Evolutionary conservation across 2,113 vertebrate genomes (phyloP).

Genomic region (Anarrhichthys ocellatus): DNA sequence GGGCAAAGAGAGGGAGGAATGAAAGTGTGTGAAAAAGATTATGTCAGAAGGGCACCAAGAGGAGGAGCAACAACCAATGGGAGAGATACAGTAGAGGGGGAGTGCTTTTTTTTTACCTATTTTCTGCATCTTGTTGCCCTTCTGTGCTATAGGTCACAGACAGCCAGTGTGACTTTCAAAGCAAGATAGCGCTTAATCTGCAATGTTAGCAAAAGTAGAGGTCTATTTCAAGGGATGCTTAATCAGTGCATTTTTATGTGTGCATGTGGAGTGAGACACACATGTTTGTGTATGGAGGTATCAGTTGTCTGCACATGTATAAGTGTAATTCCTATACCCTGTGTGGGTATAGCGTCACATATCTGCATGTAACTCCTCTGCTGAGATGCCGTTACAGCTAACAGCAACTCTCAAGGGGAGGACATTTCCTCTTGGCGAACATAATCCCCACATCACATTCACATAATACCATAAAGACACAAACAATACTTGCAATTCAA

Average conservation of each 20-base stretch:
- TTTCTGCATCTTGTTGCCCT: slow-evolving; percentile 31
- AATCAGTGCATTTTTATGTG: not conserved
- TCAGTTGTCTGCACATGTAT: slow-evolving; percentile 41
- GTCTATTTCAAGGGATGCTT: slow-evolving; percentile 35
- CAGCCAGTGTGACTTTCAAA: slow-evolving; percentile 52
- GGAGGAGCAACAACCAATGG: slow-evolving; percentile 33
- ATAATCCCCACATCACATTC: slow-evolving; percentile 48
- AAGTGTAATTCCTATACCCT: slow-evolving; percentile 36
- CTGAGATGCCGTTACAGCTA: slow-evolving; percentile 39
- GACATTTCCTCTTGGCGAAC: slow-evolving; percentile 31
- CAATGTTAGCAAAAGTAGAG: slow-evolving; percentile 50
- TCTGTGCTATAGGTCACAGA: slow-evolving; percentile 50
- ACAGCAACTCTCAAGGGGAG: slow-evolving; percentile 12
- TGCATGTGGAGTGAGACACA: not conserved
- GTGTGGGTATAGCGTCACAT: slow-evolving; percentile 28
- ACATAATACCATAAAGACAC: slow-evolving; percentile 29
- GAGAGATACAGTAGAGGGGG: slow-evolving; percentile 15
- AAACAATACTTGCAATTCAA: slow-evolving; percentile 27
- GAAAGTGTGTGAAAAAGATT: not conserved
- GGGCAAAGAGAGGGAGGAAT: slow-evolving; percentile 5
- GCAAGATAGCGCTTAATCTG: slow-evolving; percentile 47
- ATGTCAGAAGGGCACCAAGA: slow-evolving; percentile 36
- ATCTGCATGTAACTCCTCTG: slow-evolving; percentile 29
- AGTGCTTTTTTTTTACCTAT: slow-evolving; percentile 8
- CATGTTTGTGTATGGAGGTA: not conserved